phyloP scores from a whole-genome alignment of 2,797 vertebrate species.

The Pseudocheirus occidentalis region DNA sequence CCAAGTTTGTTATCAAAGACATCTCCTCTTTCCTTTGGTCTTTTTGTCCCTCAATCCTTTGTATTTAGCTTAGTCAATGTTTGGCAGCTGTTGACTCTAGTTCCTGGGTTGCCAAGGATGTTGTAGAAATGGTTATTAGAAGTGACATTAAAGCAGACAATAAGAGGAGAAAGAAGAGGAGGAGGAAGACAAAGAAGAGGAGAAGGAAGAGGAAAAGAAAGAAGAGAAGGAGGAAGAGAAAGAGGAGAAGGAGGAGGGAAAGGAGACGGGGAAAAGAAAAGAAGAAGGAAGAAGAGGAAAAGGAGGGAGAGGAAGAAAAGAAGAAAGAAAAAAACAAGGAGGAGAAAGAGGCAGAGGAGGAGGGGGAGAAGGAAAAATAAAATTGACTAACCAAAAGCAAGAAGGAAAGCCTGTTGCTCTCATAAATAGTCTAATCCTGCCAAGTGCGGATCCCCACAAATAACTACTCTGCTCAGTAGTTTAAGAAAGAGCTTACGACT shows the following conservation, averaged over 20 bases:
- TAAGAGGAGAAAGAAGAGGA: neutral
- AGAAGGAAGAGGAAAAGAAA: neutral
- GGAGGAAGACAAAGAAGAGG: too few relatives aligned
- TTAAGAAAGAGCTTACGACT: neutral
- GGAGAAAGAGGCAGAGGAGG: too few relatives aligned
- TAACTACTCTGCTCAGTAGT: neutral
- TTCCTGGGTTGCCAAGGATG: neutral
- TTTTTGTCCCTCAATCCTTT: neutral
- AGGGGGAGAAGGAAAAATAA: neutral
- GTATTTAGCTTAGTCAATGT: conserved; percentile 16
- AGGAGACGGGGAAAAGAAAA: neutral
- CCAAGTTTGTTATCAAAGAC: neutral
- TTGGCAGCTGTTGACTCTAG: conserved; percentile 16
- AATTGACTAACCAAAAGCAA: neutral
- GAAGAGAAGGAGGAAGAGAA: neutral
- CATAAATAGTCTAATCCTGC: neutral
- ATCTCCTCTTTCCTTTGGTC: neutral
- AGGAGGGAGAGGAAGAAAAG: neutral
- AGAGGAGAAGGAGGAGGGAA: too few relatives aligned
- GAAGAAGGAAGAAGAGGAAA: neutral
- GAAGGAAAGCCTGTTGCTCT: neutral
- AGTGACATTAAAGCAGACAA: neutral
- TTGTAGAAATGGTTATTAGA: conserved; percentile 1
- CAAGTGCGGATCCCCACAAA: neutral
- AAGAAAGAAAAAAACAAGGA: neutral